phyloP scores from a whole-genome alignment of 2,113 vertebrate species.

The Epinephelus moara region DNA sequence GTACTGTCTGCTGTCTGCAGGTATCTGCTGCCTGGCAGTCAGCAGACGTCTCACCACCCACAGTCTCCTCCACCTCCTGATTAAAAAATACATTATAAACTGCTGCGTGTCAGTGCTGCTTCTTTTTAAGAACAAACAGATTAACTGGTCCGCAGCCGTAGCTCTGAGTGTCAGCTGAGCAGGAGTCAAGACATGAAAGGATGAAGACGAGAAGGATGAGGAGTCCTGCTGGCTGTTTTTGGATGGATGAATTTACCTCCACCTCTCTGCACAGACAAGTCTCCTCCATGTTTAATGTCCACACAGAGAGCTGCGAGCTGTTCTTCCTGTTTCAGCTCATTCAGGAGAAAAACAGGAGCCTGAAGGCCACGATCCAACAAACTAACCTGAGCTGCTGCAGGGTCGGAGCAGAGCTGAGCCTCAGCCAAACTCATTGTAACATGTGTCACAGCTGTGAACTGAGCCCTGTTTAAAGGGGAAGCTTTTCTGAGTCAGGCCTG shows the following conservation, averaged over 20 bases:
- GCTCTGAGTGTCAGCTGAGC: slow-evolving; percentile 4
- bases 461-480: no score
- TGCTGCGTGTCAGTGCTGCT: not conserved
- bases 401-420: not conserved
- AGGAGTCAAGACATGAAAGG: slow-evolving; percentile 5
- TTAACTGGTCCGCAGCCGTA: slow-evolving; percentile 23
- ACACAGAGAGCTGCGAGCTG: slow-evolving; percentile 28
- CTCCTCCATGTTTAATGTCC: slow-evolving; percentile 10
- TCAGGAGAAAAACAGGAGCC: not conserved
- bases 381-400: not conserved
- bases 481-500: no score
- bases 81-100: not conserved
- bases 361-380: not conserved
- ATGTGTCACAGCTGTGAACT: no score
- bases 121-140: not conserved
- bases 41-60: not conserved
- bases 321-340: not conserved
- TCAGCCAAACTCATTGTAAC: not conserved
- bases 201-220: not conserved
- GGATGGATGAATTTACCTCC: slow-evolving; percentile 41
- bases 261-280: not conserved
- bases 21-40: no score
- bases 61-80: no score
- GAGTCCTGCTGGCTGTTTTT: not conserved
- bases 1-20: no score